Percentiles rank a stretch among this genome's conserved stretches.
phyloP scores from a whole-genome alignment of 2,888 invertebrate genomes.

The Octonoba sinensis region DNA sequence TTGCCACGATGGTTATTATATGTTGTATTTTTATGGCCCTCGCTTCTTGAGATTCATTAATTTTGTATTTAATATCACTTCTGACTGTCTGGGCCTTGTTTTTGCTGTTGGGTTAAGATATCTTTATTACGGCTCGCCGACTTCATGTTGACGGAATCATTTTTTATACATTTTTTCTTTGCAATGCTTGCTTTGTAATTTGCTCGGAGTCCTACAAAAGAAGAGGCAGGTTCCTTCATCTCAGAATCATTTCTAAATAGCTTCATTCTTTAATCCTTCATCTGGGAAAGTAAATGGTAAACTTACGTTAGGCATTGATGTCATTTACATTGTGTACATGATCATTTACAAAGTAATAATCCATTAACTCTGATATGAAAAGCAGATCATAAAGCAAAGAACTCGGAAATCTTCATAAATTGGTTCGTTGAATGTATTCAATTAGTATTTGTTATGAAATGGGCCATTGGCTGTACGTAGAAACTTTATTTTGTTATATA shows the following conservation, averaged over 20 bases:
- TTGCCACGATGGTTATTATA: conserved; percentile 14
- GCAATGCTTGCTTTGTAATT: background rate
- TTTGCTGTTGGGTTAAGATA: conserved; percentile 32
- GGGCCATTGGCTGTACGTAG: too few species aligned
- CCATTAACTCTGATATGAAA: too few species aligned
- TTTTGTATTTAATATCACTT: conserved; percentile 63
- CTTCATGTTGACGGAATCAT: conserved; percentile 12
- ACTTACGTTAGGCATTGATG: too few species aligned
- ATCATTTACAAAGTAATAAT: too few species aligned
- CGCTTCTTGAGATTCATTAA: conserved; percentile 46
- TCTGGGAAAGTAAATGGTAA: too few species aligned
- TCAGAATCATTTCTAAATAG: background rate
- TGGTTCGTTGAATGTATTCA: too few species aligned
- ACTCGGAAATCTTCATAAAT: too few species aligned
- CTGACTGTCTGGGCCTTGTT: conserved; percentile 38
- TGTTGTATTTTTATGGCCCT: background rate
- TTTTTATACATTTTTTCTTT: conserved; percentile 2
- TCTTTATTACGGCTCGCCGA: conserved; percentile 53
- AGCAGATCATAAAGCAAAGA: too few species aligned
- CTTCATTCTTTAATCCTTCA: too few species aligned
- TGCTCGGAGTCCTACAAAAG: background rate
- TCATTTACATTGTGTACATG: too few species aligned
- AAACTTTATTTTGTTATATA: too few species aligned
- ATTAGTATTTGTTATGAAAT: too few species aligned
- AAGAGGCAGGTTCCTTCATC: background rate